Conservation (phyloP, 1,140 invertebrate species). For the Dendrolimus punctatus region DNA sequence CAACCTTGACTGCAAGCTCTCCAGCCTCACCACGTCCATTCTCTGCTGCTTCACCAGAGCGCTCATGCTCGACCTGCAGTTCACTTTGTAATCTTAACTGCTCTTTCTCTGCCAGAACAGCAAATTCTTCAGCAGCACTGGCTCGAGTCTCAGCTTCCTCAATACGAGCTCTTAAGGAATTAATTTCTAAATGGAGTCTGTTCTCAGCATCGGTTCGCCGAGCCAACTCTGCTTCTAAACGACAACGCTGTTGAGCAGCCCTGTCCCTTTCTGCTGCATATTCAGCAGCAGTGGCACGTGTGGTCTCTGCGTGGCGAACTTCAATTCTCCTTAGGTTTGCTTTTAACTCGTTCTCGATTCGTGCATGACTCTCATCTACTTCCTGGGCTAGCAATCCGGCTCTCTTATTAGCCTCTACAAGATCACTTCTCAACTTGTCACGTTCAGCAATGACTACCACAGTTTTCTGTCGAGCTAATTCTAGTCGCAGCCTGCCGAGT, state of each 20-base stretch:
- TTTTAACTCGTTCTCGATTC: constrained; percentile 82
- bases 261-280: constrained; percentile 81
- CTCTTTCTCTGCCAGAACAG: constrained; percentile 74
- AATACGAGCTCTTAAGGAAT: constrained; percentile 81
- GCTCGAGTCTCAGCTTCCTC: constrained; percentile 54
- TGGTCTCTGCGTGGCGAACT: constrained; percentile 81
- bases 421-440: constrained; percentile 84
- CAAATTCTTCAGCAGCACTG: constrained; percentile 53
- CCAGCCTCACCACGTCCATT: constrained; percentile 71
- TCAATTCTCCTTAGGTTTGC: constrained; percentile 81
- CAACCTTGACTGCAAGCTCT: constrained; percentile 63
- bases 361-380: constrained; percentile 89
- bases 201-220: constrained; percentile 33
- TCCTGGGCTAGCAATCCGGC: constrained; percentile 87
- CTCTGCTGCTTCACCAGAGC: constrained; percentile 33
- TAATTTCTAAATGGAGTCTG: constrained; percentile 64
- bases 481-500: constrained; percentile 39
- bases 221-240: constrained; percentile 65
- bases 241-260: constrained; percentile 65
- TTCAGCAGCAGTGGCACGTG: constrained; percentile 79
- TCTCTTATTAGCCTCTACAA: constrained; percentile 86
- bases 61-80: constrained; percentile 38
- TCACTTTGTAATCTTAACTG: constrained; percentile 72
- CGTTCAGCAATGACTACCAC: constrained; percentile 59
- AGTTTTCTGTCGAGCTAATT: constrained; percentile 23